Base-by-base conservation (phyloP, 2,113 vertebrate species). In the Sinocyclocheilus anophthalmus region DNA sequence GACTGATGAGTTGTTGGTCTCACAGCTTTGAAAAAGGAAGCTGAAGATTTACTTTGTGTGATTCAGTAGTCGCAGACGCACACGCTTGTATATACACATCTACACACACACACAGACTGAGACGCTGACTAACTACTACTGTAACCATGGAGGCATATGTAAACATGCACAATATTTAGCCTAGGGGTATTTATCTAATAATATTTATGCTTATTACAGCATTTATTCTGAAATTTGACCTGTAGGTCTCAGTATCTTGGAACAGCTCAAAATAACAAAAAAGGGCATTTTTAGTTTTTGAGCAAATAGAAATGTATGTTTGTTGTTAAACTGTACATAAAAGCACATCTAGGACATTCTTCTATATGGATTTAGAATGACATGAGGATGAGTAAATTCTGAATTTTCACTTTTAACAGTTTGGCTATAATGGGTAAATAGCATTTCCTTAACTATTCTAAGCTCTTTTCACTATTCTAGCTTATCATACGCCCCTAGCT, bases 21-120 rank as follows among this genome's bases (percentile, higher is more conserved):
- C 73, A 84, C 9, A 33, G 33, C 30, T 76, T 84, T 70, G 81
- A 59, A 55, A 20, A 39, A 57, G 30, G 12, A 84, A 59, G 76
- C 24, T 77, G 50, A 33, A 10, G 45, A 30, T 55, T n/a, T 73
- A 42, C 69, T 72, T 72, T 73, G 37, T 72, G 69, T 72, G 69
- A n/a, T 55, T 53, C 24, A 55, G 76, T 26, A 79, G 22, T 79
- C 20, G 8, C 57, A 63, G 4, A 30, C 18, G 18, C 70, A 45
- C 8, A n/a, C 8, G 8, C 37, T 69, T 42, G 24, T 3, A 61
- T 4, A 8, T 16, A 14, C 22, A 16, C 10, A 78, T 78, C 18
- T 33, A 12, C 55, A 79, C 11, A 61, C 11, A 61, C 55, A 76
- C 14, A 76, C n/a, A 84, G 12, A 26, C 7, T 26, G 70, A 10